These are phyloP conservation scores for Hartigia nigra DNA, from an alignment of 2,888 invertebrate species.

Conservation along the genomic window DNA sequence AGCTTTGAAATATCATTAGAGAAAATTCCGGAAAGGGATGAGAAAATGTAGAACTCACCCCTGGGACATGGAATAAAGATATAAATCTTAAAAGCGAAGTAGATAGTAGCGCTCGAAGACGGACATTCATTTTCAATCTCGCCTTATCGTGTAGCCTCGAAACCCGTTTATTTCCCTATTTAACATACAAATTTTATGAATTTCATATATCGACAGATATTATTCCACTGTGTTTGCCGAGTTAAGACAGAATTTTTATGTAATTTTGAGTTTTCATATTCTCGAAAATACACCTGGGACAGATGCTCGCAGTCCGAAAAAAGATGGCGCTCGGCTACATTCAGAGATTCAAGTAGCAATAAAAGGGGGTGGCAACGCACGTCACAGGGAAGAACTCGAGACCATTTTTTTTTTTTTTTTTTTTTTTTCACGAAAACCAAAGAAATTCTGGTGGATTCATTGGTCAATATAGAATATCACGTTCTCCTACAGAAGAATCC, in stretches of 20 bases:
- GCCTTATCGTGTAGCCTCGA: constrained; percentile 30
- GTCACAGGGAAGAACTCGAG: not conserved
- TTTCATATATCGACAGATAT: not conserved
- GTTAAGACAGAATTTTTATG: not conserved
- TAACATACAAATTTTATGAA: constrained; percentile 28
- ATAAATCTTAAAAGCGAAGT: constrained; percentile 34
- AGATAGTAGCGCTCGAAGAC: not conserved
- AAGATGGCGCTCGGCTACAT: not conserved
- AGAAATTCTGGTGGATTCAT: not conserved
- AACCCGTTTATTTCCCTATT: constrained; percentile 41
- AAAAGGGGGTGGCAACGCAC: not conserved
- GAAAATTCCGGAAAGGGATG: not conserved
- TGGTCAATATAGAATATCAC: not conserved
- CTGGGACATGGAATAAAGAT: constrained; percentile 8
- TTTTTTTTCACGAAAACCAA: not conserved
- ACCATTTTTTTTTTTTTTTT: not conserved
- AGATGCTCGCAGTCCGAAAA: not conserved
- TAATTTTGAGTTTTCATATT: not conserved
- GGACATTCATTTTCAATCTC: constrained; percentile 40
- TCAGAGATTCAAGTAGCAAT: not conserved
- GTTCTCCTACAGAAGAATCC: not conserved
- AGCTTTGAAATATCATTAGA: not conserved
- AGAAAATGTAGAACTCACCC: not conserved
- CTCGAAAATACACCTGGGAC: not conserved
- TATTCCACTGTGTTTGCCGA: not conserved